Evolutionary conservation across 2,113 vertebrate genomes (phyloP).

Genomic region (Corapipo altera): DNA sequence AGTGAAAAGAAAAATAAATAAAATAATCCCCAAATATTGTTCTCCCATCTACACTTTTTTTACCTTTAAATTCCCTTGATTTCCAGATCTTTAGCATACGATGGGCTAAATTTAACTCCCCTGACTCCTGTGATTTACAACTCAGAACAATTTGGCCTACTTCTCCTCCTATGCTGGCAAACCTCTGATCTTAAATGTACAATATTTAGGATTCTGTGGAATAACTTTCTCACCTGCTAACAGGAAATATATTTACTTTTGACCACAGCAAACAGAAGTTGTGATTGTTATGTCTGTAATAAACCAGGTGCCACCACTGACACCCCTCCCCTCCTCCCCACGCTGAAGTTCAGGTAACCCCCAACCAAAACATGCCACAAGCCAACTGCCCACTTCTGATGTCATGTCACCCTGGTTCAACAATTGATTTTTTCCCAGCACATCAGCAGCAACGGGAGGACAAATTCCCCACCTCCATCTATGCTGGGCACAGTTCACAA

Average conservation of each 20-base stretch:
- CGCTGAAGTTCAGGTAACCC: accelerated
- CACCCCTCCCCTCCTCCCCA: neutral
- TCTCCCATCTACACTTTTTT: neutral
- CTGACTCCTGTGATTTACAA: conserved; percentile 18
- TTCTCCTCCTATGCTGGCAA: neutral
- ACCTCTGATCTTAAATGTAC: neutral
- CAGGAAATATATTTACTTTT: neutral
- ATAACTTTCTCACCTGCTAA: neutral
- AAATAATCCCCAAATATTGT: neutral
- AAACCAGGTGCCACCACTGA: neutral
- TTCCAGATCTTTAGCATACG: neutral
- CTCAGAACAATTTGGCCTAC: conserved; percentile 23
- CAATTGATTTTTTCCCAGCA: neutral
- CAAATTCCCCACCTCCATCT: neutral
- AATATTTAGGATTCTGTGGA: neutral
- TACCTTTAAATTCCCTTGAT: neutral
- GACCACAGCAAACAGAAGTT: neutral
- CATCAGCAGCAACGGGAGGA: neutral
- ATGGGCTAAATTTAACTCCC: conserved; percentile 40
- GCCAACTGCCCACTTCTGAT: neutral
- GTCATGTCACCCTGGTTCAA: neutral
- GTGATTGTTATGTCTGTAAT: neutral
- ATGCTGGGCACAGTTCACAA: neutral
- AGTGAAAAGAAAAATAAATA: neutral
- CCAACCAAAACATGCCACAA: accelerated